These are phyloP conservation scores for Alviniconcha marisindica DNA, from an alignment of 1,140 invertebrate species.

Conservation along the genomic window DNA sequence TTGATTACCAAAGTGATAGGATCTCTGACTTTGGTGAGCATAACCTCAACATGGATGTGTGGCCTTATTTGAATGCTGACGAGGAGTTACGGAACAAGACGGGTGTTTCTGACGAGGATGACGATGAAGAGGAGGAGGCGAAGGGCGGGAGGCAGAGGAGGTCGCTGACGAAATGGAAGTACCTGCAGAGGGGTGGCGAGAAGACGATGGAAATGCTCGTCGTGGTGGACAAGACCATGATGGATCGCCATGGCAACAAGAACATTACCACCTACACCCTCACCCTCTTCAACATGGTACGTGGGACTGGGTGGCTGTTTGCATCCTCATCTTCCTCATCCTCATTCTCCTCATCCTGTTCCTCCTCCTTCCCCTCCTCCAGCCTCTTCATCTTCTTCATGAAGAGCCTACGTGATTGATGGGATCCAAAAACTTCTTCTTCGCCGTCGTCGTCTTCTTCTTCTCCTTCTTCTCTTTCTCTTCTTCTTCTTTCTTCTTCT, in stretches of 20 bases:
- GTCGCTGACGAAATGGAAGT: constrained; percentile 22
- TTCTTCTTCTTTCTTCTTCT: no score
- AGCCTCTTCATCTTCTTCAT: no score
- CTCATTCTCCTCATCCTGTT: not conserved
- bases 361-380: no score
- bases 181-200: constrained; percentile 40
- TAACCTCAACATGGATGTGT: not conserved
- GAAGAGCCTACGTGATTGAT: no score
- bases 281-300: constrained; percentile 74
- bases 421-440: no score
- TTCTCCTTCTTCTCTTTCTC: no score
- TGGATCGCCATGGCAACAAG: constrained; percentile 68
- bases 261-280: constrained; percentile 73
- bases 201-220: constrained; percentile 67
- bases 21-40: not conserved
- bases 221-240: constrained; percentile 69
- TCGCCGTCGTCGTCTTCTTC: no score
- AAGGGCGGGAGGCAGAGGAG: not conserved
- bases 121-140: not conserved
- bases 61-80: not conserved
- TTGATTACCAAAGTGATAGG: no score
- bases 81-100: no score
- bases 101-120: not conserved
- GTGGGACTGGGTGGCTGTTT: not conserved
- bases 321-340: no score